phyloP scores from a whole-genome alignment of 2,888 invertebrate species.

The Eristalis tenax region DNA sequence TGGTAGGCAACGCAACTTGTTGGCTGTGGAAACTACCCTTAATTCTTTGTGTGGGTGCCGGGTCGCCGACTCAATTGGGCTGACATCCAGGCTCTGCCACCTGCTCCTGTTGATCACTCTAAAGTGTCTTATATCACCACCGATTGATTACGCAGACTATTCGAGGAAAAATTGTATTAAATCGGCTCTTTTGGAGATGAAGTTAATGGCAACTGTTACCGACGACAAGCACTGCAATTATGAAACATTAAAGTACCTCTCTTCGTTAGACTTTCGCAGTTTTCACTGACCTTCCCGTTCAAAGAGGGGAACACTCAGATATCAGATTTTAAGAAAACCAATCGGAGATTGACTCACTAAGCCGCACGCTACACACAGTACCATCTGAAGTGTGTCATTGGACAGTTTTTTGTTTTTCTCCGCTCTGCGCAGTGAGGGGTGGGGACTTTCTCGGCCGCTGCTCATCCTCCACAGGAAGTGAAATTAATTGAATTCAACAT shows the following conservation, averaged over 20 bases:
- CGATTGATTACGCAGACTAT: slow-evolving; percentile 53
- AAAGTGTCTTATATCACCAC: slow-evolving; percentile 33
- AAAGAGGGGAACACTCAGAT: background rate
- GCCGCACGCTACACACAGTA: slow-evolving; percentile 2
- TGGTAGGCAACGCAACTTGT: background rate
- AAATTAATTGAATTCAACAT: background rate
- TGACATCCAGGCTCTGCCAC: too few species aligned
- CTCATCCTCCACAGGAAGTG: background rate
- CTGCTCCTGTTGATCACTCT: background rate
- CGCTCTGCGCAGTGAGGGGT: background rate
- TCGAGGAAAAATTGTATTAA: slow-evolving; percentile 45
- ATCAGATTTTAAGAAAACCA: slow-evolving; percentile 41
- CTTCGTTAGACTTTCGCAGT: background rate
- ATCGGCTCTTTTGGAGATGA: slow-evolving; percentile 29
- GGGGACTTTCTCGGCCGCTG: background rate
- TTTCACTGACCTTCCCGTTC: background rate
- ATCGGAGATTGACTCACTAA: slow-evolving; percentile 43
- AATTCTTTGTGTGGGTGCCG: background rate
- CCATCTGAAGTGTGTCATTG: slow-evolving; percentile 53
- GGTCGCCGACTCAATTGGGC: too few species aligned
- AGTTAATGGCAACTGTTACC: slow-evolving; percentile 7
- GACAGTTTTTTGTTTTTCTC: background rate
- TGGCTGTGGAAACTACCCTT: background rate
- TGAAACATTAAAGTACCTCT: slow-evolving; percentile 2
- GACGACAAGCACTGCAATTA: slow-evolving; percentile 21